These are phyloP conservation scores for Eledona agricola DNA, from an alignment of 2,888 invertebrate species.

Conservation along the genomic window DNA sequence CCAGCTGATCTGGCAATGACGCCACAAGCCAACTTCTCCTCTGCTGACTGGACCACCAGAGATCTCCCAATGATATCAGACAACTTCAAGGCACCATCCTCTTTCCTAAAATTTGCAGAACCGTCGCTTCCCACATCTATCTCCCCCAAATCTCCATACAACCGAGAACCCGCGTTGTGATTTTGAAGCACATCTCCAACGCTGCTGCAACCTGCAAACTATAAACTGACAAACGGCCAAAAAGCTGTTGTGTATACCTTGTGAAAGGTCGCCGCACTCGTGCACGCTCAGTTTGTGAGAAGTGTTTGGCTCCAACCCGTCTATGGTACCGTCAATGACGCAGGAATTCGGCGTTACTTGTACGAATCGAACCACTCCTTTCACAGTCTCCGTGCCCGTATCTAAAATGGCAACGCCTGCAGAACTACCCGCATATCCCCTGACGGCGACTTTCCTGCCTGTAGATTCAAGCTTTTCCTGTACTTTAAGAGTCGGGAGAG, in stretches of 20 bases:
- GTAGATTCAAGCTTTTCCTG: slow-evolving; percentile 65
- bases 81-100: slow-evolving; percentile 71
- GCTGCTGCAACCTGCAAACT: slow-evolving; percentile 62
- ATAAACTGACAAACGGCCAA: background rate
- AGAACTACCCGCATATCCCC: slow-evolving; percentile 78
- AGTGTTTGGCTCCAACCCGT: slow-evolving; percentile 75
- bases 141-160: slow-evolving; percentile 74
- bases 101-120: slow-evolving; percentile 72
- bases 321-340: slow-evolving; percentile 85
- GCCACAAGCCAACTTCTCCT: slow-evolving; percentile 76
- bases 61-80: slow-evolving; percentile 81
- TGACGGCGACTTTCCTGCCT: slow-evolving; percentile 78
- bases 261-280: slow-evolving; percentile 78
- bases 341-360: slow-evolving; percentile 69
- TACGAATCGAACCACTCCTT: slow-evolving; percentile 82
- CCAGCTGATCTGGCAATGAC: slow-evolving; percentile 90
- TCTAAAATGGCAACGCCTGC: slow-evolving; percentile 81
- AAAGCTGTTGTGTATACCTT: slow-evolving; percentile 58
- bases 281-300: slow-evolving; percentile 70
- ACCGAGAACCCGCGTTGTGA: slow-evolving; percentile 61
- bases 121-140: slow-evolving; percentile 70
- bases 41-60: slow-evolving; percentile 70
- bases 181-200: slow-evolving; percentile 71
- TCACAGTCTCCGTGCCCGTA: slow-evolving; percentile 59
- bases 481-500: slow-evolving; percentile 68